Evolutionary conservation across 1,140 invertebrate genomes (phyloP).

Genomic region (Cotesia glomerata): DNA sequence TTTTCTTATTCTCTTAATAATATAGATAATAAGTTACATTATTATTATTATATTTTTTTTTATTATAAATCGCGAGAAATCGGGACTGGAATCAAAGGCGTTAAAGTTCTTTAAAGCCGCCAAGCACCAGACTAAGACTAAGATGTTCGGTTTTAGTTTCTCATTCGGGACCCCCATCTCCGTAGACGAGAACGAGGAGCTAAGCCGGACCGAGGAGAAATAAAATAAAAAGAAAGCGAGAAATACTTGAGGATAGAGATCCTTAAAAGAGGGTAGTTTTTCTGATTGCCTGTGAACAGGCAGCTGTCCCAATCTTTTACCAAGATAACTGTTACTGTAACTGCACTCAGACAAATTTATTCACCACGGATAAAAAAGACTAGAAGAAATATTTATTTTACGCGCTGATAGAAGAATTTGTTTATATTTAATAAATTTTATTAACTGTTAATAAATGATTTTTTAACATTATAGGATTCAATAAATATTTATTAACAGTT

Average conservation of each 20-base stretch:
- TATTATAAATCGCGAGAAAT: no score
- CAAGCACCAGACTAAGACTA: conserved; percentile 3
- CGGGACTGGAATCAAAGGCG: conserved; percentile 9
- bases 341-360: neutral
- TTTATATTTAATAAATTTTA: no score
- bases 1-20: no score
- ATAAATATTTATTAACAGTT: no score
- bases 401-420: no score
- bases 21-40: no score
- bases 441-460: no score
- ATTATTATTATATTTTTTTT: no score
- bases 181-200: neutral
- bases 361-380: neutral
- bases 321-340: neutral
- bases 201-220: conserved; percentile 31
- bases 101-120: conserved; percentile 21
- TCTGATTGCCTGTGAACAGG: conserved; percentile 54
- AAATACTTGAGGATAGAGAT: neutral
- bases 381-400: no score
- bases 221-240: neutral
- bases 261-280: conserved; percentile 35
- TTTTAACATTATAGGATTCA: no score
- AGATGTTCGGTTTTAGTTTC: neutral
- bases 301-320: conserved; percentile 52
- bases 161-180: neutral